A percentile compares a stretch with the other conserved stretches of the same genome.
Evolutionary conservation across 2,113 vertebrate genomes (phyloP).

Genomic region (Zosterops borbonicus): DNA sequence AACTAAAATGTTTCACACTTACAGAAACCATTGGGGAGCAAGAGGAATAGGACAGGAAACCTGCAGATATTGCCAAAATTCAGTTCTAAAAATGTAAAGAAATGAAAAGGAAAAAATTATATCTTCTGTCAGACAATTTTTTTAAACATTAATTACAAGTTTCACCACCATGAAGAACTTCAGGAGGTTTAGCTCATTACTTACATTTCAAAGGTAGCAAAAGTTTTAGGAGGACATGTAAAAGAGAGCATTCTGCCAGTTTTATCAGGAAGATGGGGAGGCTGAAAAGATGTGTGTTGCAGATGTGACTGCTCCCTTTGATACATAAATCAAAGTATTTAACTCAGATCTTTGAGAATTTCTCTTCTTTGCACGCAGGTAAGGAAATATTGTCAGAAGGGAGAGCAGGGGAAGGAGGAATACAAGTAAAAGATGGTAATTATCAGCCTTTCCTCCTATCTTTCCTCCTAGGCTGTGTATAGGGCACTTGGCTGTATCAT

Average conservation of each 20-base stretch:
- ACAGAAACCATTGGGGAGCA: not conserved
- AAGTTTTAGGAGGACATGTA: not conserved
- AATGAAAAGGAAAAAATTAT: not conserved
- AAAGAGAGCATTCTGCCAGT: not conserved
- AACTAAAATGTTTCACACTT: not conserved
- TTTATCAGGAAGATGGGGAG: not conserved
- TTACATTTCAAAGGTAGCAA: not conserved
- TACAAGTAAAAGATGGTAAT: not conserved
- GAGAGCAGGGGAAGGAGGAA: not conserved
- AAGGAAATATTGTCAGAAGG: not conserved
- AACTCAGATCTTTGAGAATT: not conserved
- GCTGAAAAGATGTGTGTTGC: not conserved
- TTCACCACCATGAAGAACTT: not conserved
- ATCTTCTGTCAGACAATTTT: not conserved
- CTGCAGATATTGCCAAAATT: not conserved
- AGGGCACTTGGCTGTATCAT: not conserved
- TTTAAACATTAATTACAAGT: not conserved
- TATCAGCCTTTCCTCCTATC: not conserved
- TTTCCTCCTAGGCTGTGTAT: not conserved
- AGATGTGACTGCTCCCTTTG: not conserved
- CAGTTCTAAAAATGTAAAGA: not conserved
- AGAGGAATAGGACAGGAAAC: not conserved
- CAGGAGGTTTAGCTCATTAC: not conserved
- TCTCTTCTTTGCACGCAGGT: not conserved
- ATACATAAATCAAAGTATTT: not conserved